phyloP scores from a whole-genome alignment of 2,888 invertebrate species.

The Pristionchus exspectatus region DNA sequence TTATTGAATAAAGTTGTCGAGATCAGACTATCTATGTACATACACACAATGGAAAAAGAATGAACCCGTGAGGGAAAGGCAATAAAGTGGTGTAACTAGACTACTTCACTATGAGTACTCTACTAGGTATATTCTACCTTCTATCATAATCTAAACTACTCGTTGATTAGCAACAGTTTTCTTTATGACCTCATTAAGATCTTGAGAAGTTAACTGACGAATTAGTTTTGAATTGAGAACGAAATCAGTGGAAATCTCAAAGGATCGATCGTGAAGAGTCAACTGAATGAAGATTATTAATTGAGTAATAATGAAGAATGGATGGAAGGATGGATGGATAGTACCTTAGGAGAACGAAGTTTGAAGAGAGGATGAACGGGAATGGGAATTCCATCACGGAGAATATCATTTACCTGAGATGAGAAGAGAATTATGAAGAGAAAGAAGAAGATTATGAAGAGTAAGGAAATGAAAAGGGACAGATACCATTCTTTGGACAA shows the following conservation, averaged over 20 bases:
- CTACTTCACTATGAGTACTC: constrained; percentile 11
- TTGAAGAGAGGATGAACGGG: constrained; percentile 78
- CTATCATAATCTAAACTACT: neutral
- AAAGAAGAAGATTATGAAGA: constrained; percentile 44
- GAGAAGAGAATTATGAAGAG: constrained; percentile 55
- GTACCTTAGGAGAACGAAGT: constrained; percentile 73
- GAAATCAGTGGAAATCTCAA: constrained; percentile 76
- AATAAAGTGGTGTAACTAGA: neutral
- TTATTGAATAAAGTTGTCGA: neutral
- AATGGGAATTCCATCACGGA: constrained; percentile 77
- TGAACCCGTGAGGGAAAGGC: neutral
- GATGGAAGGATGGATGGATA: neutral
- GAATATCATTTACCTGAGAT: constrained; percentile 73
- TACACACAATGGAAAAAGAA: neutral
- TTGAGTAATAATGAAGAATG: neutral
- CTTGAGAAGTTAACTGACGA: constrained; percentile 71
- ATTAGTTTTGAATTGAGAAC: constrained; percentile 74
- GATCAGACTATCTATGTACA: constrained; percentile 43
- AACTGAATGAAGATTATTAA: constrained; percentile 63
- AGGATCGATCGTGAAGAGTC: constrained; percentile 71
- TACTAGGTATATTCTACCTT: neutral
- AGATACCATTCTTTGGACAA: constrained; percentile 69
- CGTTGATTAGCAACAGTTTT: neutral
- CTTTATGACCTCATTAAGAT: constrained; percentile 54
- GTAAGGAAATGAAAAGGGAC: neutral